Conservation (phyloP, 1,140 invertebrate genomes). For the Lucilia sericata region DNA sequence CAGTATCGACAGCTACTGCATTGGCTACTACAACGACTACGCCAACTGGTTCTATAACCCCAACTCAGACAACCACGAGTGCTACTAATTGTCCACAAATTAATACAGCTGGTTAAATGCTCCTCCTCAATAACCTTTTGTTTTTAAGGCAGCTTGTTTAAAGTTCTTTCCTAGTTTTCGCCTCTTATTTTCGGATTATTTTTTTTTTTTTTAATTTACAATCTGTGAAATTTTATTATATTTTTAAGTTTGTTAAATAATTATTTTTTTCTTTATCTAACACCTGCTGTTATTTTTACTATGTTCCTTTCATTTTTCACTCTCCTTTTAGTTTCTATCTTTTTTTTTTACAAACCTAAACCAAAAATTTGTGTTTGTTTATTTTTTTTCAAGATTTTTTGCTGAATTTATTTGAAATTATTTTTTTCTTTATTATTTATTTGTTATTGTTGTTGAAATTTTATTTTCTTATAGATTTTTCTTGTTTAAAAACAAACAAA, state of each 20-base stretch:
- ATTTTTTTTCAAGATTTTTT: neutral
- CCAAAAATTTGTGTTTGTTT: neutral
- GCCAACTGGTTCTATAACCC: conserved; percentile 29
- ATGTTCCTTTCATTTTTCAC: too few species aligned
- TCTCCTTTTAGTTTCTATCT: too few species aligned
- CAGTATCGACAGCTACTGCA: neutral
- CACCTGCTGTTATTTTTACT: too few species aligned
- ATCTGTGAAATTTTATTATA: neutral
- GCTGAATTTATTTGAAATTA: neutral
- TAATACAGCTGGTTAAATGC: conserved; percentile 28
- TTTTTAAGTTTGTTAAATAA: conserved; percentile 36
- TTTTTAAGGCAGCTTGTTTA: neutral
- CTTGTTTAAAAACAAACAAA: neutral
- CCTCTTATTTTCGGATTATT: neutral
- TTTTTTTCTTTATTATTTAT: neutral
- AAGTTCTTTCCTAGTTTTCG: too few species aligned
- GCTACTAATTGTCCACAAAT: conserved; percentile 36
- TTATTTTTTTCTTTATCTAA: neutral
- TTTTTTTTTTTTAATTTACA: neutral
- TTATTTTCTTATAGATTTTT: neutral
- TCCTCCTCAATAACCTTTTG: neutral
- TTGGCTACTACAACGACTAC: neutral
- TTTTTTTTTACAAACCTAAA: neutral
- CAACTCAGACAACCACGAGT: conserved; percentile 31
- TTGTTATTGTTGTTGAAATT: neutral